Evolutionary conservation across 2,888 invertebrate species (phyloP), one percentile per base, ranked within the genome.

Genomic region (Eupithecia exiguata): DNA sequence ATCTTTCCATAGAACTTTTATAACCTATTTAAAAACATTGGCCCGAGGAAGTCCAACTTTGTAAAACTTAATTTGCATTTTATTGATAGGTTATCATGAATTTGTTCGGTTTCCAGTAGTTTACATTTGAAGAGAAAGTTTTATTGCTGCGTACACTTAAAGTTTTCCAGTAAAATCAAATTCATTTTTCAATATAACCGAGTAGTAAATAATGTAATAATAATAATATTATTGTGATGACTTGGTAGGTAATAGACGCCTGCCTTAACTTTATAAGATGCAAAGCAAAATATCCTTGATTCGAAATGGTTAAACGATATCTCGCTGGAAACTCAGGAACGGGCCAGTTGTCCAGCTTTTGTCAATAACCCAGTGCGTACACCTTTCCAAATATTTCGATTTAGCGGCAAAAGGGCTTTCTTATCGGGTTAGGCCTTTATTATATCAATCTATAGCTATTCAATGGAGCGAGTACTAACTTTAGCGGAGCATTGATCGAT

Each of bases 341-440:
- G 5, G 43, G 16, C 0, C 16, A 18, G 43, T 43, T 12, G 12
- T 21, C 5, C 40, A 58, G 58, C 65, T 36, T 69, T 68, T 68
- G 62, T 70, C 18, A 25, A 3, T 30, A 2, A 12, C 69, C 40
- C 72, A 72, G 72, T 72, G 75, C 70, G 75, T 75, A 58, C 7
- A 25, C 71, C 14, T 77, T 78, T 78, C 74, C 74, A 77, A 78
- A 79, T 79, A 81, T 78, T 79, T 77, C 78, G 79, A 81, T 79
- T 79, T 78, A 76, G 77, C 77, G 63, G 70, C 77, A 77, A 79
- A 80, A 70, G 76, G 75, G 68, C 73, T 76, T 79, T 81, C 80
- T 80, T 80, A 80, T 80, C 80, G 76, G 76, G 72, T 78, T 75
- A 73, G 77, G 74, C 74, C 79, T 78, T 79, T 81, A 78, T 81